Evolutionary conservation across 2,113 vertebrate species (phyloP).

Genomic region (Camelus bactrianus): DNA sequence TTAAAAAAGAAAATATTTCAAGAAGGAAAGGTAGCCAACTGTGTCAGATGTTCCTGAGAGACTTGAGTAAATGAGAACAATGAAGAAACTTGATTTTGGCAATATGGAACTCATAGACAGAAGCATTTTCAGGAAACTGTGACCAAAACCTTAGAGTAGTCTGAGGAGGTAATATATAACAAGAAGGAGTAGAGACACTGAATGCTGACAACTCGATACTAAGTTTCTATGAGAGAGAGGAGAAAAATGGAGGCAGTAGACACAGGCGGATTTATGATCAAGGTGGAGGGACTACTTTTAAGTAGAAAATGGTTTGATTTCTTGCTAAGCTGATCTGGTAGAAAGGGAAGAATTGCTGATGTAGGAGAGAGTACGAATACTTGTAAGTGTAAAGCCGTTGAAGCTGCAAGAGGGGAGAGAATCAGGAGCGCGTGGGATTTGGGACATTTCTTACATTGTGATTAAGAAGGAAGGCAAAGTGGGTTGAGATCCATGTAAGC

Average conservation of each 20-base stretch:
- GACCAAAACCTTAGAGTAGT: not conserved
- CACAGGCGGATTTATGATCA: not conserved
- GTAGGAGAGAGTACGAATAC: not conserved
- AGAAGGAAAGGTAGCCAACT: not conserved
- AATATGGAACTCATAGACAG: not conserved
- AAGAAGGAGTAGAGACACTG: not conserved
- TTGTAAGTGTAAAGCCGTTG: not conserved
- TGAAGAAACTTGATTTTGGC: not conserved
- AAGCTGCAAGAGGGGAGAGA: not conserved
- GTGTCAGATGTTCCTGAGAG: not conserved
- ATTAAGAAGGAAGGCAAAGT: not conserved
- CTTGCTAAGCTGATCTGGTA: not conserved
- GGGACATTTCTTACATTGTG: not conserved
- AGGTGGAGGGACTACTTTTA: not conserved
- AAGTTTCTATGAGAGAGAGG: not conserved
- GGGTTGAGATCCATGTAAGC: not conserved
- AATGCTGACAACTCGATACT: not conserved
- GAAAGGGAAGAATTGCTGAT: not conserved
- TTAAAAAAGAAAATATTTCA: not conserved
- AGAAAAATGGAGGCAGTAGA: not conserved
- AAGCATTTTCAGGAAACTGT: not conserved
- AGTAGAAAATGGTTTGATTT: not conserved
- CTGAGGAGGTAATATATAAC: not conserved
- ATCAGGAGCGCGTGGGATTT: not conserved
- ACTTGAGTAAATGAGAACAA: not conserved